phyloP scores from a whole-genome alignment of 2,113 vertebrate genomes.

The Seriola aureovittata region DNA sequence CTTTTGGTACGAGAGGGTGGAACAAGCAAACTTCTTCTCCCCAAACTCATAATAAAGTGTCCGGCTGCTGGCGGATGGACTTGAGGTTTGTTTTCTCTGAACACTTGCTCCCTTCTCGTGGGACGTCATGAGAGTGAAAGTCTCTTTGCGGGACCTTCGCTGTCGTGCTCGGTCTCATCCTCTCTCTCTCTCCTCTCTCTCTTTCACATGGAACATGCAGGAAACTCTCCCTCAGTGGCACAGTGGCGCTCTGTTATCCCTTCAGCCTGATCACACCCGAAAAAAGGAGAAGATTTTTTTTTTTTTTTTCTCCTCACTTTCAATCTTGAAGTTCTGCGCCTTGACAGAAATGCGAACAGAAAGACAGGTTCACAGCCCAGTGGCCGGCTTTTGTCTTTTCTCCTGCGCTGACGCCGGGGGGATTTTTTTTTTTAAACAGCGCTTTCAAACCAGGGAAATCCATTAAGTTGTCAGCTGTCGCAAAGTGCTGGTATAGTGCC shows the following conservation, averaged over 20 bases:
- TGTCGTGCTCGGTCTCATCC: constrained; percentile 25
- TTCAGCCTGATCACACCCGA: constrained; percentile 3
- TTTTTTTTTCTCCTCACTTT: not conserved
- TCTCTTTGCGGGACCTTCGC: constrained; percentile 17
- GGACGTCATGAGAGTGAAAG: constrained; percentile 22
- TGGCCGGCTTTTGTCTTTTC: not conserved
- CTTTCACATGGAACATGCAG: constrained; percentile 19
- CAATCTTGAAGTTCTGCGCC: not conserved
- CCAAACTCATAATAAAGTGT: constrained; percentile 10
- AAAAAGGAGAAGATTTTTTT: constrained; percentile 3
- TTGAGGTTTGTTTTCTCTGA: not conserved
- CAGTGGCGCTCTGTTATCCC: constrained; percentile 17
- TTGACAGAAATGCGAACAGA: constrained; percentile 38
- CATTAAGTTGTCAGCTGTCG: constrained; percentile 72
- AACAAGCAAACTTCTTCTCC: constrained; percentile 2
- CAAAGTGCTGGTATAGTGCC: constrained; percentile 14
- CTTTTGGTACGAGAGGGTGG: constrained; percentile 21
- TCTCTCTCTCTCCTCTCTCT: not conserved
- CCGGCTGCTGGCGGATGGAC: not conserved
- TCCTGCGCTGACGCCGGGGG: not conserved
- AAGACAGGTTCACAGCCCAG: constrained; percentile 37
- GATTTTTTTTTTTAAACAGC: constrained; percentile 14
- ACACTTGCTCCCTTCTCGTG: not conserved
- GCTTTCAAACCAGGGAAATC: constrained; percentile 64
- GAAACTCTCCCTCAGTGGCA: constrained; percentile 24